Evolutionary conservation across 2,113 vertebrate genomes (phyloP), one percentile per base, ranked within the genome.

Genomic region (Dipodomys stephensi): DNA sequence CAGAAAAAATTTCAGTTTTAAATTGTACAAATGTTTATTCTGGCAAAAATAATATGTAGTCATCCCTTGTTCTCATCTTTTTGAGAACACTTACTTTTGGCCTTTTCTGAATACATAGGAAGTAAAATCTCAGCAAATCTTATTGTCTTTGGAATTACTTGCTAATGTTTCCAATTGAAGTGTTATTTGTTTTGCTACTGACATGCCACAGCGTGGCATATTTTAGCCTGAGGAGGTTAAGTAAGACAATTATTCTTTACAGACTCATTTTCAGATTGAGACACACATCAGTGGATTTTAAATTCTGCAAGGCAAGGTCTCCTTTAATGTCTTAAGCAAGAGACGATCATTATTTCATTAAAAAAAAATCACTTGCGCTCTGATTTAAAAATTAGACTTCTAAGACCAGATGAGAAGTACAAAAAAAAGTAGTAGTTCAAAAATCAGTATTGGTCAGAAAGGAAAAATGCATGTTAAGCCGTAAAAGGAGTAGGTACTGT

Each of bases 161-260:
- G 65, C 39, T 88, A 30, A 85, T 69, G 53, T 95, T 93, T 35
- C 20, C 25, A 65, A 62, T 18, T 90, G 89, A 88, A 79, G 4
- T 83, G 30, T 60, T 89, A 46, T 73, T 90, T 95, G 15, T 27
- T 92, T 82, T 84, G 25, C 68, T 44, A 49, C 68, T 87, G 72
- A 94, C 39, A 93, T 93, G 69, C 27, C 91, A 87, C 83, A 95
- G 77, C 84, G 78, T 53, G 91, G 6, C 18, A 71, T 90, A 77
- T 83, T 91, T 87, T 83, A 92, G 73, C 88, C 86, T 86, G 49
- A 93, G 71, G 90, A 90, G 18, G 19, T 94, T 94, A 90, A 91
- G 60, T 87, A 46, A 80, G 44, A 73, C 23, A 80, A 76, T 91
- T 79, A 71, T 90, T 91, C 53, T 80, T 96, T 78, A 93, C 8